phyloP scores from a whole-genome alignment of 2,888 invertebrate species.

The Ormyrus labotus region DNA sequence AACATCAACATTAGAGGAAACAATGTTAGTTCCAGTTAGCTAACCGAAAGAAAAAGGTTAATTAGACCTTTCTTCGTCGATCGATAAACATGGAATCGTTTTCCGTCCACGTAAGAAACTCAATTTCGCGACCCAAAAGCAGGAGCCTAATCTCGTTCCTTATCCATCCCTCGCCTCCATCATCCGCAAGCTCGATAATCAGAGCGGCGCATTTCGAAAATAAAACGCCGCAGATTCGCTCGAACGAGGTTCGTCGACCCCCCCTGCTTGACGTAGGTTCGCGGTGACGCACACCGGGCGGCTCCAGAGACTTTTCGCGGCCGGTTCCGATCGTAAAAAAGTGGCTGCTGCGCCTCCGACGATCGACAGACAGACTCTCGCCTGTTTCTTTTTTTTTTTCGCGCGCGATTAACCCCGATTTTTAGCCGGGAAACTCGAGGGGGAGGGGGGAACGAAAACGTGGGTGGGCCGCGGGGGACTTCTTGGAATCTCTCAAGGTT shows the following conservation, averaged over 20 bases:
- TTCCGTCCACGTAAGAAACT: too few species aligned
- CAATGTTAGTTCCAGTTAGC: too few species aligned
- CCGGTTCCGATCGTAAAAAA: not conserved
- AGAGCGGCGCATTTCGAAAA: constrained; percentile 33
- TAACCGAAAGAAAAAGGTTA: too few species aligned
- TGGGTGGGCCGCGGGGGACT: constrained; percentile 24
- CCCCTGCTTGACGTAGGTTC: constrained; percentile 39
- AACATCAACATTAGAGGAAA: too few species aligned
- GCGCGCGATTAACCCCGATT: constrained; percentile 41
- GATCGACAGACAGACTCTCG: constrained; percentile 8
- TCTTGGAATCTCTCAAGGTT: constrained; percentile 28
- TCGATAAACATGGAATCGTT: too few species aligned
- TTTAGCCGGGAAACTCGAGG: constrained; percentile 16
- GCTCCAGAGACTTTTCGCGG: not conserved
- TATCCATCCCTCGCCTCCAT: not conserved
- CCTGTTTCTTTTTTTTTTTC: not conserved
- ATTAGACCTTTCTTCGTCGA: too few species aligned
- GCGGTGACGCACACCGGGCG: constrained; percentile 27
- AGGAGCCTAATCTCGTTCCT: not conserved
- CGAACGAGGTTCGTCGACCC: constrained; percentile 56
- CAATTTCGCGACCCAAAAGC: too few species aligned
- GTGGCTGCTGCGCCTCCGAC: not conserved
- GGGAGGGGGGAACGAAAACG: not conserved
- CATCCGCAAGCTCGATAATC: not conserved
- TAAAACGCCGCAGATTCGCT: constrained; percentile 26